phyloP scores from a whole-genome alignment of 2,797 vertebrate species.

The Paramormyrops hopkinsi region DNA sequence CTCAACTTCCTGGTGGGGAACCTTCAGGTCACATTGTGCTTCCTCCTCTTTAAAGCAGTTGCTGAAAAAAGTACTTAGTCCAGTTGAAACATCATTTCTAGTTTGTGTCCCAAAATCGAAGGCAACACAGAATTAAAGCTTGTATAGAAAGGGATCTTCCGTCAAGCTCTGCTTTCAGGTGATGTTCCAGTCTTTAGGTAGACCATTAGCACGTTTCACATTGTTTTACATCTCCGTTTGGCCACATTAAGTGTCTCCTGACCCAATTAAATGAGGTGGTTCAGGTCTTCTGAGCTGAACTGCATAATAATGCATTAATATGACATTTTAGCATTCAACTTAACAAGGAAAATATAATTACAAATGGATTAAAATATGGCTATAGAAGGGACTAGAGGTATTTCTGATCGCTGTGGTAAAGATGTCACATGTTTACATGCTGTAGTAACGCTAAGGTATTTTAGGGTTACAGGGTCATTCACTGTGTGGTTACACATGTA shows the following conservation, averaged over 20 bases:
- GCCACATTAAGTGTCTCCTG: slow-evolving; percentile 64
- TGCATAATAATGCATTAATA: slow-evolving; percentile 41
- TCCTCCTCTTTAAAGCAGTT: not conserved
- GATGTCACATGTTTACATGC: slow-evolving; percentile 36
- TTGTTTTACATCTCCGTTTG: slow-evolving; percentile 96
- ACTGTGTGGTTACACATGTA: not conserved
- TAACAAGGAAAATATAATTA: not conserved
- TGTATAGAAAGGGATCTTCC: slow-evolving; percentile 60
- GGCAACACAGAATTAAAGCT: not conserved
- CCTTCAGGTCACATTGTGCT: not conserved
- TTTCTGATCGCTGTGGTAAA: not conserved
- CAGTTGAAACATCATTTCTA: not conserved
- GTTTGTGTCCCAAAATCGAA: not conserved
- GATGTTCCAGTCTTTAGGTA: slow-evolving; percentile 49
- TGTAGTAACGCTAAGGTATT: not conserved
- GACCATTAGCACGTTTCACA: slow-evolving; percentile 99
- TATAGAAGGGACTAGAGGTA: not conserved
- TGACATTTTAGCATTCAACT: slow-evolving; percentile 33
- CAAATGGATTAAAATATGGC: not conserved
- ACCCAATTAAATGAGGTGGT: slow-evolving; percentile 40
- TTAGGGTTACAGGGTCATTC: not conserved
- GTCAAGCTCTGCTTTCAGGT: not conserved
- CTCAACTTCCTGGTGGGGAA: not conserved
- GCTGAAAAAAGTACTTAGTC: not conserved
- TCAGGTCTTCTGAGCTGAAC: not conserved